phyloP scores from a whole-genome alignment of 2,113 vertebrate species.

The Athene noctua region DNA sequence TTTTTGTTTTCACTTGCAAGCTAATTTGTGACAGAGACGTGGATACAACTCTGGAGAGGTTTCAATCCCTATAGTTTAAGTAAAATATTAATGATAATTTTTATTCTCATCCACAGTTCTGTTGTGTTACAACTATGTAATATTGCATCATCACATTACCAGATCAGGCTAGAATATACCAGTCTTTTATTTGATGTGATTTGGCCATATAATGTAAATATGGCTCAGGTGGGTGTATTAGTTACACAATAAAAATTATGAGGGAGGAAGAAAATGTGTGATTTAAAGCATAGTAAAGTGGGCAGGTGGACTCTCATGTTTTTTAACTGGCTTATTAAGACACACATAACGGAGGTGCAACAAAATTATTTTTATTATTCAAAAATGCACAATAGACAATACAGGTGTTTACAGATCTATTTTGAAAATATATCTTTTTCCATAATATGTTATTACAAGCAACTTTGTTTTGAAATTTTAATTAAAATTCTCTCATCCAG shows the following conservation, averaged over 20 bases:
- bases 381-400: not conserved
- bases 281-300: not conserved
- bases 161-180: not conserved
- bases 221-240: not conserved
- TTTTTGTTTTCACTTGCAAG: not conserved
- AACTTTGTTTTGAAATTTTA: not conserved
- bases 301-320: not conserved
- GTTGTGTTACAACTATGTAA: not conserved
- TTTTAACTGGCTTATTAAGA: not conserved
- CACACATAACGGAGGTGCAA: not conserved
- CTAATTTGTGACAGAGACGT: not conserved
- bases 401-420: constrained; percentile 6
- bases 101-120: not conserved
- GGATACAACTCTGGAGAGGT: not conserved
- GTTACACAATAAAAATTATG: not conserved
- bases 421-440: not conserved
- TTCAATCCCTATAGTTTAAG: not conserved
- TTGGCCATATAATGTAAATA: not conserved
- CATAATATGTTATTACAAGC: not conserved
- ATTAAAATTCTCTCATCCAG: not conserved
- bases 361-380: constrained; percentile 32
- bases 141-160: not conserved
- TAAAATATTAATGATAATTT: not conserved
- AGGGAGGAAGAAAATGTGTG: rapidly evolving
- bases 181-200: not conserved